A percentile compares a stretch with the other conserved stretches of the same genome.
phyloP scores from a whole-genome alignment of 2,113 vertebrate species.

The Bothrops jararaca region DNA sequence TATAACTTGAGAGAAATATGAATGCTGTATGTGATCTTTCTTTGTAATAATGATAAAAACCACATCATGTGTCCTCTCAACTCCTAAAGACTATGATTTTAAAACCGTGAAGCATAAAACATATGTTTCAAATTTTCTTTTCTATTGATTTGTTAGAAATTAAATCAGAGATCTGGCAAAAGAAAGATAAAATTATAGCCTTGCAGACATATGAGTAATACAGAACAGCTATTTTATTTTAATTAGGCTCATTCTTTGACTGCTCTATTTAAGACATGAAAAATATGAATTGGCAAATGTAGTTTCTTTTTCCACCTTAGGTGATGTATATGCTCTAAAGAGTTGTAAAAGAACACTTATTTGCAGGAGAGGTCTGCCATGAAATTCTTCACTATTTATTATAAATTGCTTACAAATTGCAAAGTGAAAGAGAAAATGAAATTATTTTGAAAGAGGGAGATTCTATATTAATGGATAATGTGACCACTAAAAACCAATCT shows the following conservation, averaged over 20 bases:
- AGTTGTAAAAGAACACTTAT: background rate
- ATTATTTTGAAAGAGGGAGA: background rate
- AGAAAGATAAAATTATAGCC: conserved; percentile 39
- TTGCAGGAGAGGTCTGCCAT: background rate
- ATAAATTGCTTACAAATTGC: too few relatives aligned
- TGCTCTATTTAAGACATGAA: conserved; percentile 33
- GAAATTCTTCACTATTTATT: background rate
- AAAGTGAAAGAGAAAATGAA: background rate
- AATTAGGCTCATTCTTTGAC: conserved; percentile 34
- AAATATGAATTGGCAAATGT: conserved; percentile 31
- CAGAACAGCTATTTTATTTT: conserved; percentile 34
- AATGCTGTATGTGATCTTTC: background rate
- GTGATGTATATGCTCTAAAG: background rate
- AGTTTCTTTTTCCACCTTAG: conserved; percentile 46
- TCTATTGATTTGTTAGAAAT: conserved; percentile 9
- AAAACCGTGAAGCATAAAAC: conserved; percentile 26
- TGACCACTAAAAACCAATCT: background rate
- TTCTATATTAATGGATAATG: background rate
- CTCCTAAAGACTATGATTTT: conserved; percentile 12
- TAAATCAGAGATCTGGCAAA: conserved; percentile 30
- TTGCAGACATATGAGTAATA: conserved; percentile 35
- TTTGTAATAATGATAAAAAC: conserved; percentile 24
- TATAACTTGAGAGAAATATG: conserved; percentile 5
- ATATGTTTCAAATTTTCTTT: conserved; percentile 33
- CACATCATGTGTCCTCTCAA: conserved; percentile 1